Evolutionary conservation across 2,888 invertebrate genomes (phyloP).

Genomic region (Thecophora atra): DNA sequence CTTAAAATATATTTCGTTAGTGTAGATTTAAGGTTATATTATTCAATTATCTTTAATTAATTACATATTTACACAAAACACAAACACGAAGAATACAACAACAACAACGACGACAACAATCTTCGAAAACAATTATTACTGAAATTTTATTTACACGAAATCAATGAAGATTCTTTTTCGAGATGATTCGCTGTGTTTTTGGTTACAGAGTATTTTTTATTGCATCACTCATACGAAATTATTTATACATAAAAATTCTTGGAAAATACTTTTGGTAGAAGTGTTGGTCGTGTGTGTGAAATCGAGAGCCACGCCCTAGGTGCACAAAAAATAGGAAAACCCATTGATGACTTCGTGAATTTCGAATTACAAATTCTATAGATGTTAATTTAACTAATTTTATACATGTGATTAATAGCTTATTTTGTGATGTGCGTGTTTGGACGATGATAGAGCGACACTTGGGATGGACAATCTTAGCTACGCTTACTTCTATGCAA

Average conservation of each 20-base stretch:
- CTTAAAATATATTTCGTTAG: too few species aligned
- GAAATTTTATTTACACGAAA: constrained; percentile 9
- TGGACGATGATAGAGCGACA: too few species aligned
- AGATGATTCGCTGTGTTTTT: neutral
- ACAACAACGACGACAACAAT: too few species aligned
- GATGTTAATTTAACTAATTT: neutral
- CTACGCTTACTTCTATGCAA: too few species aligned
- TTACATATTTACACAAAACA: too few species aligned
- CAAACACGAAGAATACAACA: too few species aligned
- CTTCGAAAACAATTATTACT: neutral
- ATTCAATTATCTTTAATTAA: too few species aligned
- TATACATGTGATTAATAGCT: neutral
- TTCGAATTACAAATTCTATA: neutral
- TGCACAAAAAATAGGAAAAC: too few species aligned
- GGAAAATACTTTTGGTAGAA: constrained; percentile 20
- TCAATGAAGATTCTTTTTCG: neutral
- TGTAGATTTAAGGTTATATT: too few species aligned
- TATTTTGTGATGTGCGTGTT: too few species aligned
- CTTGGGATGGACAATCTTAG: too few species aligned
- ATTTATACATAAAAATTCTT: neutral
- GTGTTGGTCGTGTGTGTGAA: neutral
- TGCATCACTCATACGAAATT: neutral
- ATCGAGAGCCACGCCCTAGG: constrained; percentile 1
- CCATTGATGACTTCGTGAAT: too few species aligned
- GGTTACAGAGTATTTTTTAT: neutral